Percentiles rank a stretch among this genome's conserved stretches.
Conservation (phyloP, 2,888 invertebrate species). For the Limenitis camilla region DNA sequence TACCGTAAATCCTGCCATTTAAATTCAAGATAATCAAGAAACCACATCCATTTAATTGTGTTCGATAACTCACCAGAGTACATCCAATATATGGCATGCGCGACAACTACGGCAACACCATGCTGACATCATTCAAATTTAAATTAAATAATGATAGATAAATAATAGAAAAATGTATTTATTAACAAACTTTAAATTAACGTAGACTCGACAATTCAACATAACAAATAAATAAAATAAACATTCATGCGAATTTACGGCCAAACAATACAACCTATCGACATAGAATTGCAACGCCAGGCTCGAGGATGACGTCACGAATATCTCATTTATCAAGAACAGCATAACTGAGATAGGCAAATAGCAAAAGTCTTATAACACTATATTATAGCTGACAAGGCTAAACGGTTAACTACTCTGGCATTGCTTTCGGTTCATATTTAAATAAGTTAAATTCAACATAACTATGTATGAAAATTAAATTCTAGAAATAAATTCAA, state of each 20-base stretch:
- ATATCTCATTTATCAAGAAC: conserved; percentile 8
- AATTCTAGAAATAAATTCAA: conserved; percentile 47
- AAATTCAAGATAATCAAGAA: conserved; percentile 46
- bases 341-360: conserved; percentile 8
- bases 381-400: neutral
- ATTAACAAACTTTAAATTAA: conserved; percentile 69
- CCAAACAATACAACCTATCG: conserved; percentile 64
- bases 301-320: conserved; percentile 30
- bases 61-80: conserved; percentile 66
- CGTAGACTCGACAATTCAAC: conserved; percentile 67
- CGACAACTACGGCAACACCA: conserved; percentile 65
- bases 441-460: conserved; percentile 43
- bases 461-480: conserved; percentile 45
- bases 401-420: conserved; percentile 27
- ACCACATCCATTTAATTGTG: conserved; percentile 70
- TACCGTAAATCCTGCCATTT: conserved; percentile 33
- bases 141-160: conserved; percentile 59
- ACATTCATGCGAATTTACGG: conserved; percentile 69
- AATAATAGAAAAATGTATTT: conserved; percentile 66
- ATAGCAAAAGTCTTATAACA: neutral
- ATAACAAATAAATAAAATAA: conserved; percentile 60
- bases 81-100: conserved; percentile 68
- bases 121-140: conserved; percentile 72
- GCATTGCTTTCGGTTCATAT: conserved; percentile 38
- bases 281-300: conserved; percentile 58